Evolutionary conservation across 1,140 invertebrate species (phyloP).

Genomic region (Arctopsyche grandis): DNA sequence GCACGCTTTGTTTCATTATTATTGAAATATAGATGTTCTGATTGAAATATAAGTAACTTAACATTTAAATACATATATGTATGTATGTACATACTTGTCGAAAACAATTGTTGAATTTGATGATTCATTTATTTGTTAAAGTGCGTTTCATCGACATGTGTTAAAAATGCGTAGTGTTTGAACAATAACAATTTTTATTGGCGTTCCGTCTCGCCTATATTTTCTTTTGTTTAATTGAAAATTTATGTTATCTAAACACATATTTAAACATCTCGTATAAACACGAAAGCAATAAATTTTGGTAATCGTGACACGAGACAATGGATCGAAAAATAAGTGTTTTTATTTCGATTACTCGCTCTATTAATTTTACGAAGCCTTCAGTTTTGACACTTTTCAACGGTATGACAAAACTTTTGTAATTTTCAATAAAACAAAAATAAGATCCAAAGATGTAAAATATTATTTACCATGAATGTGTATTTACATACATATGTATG

Average conservation of each 20-base stretch:
- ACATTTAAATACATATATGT: too few species aligned
- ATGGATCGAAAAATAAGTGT: neutral
- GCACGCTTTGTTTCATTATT: too few species aligned
- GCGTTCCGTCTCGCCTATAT: neutral
- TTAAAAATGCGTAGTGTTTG: conserved; percentile 7
- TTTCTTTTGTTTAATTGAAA: conserved; percentile 33
- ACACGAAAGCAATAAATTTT: conserved; percentile 27
- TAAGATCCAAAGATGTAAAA: too few species aligned
- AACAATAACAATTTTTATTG: neutral
- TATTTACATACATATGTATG: too few species aligned
- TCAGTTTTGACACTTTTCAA: too few species aligned
- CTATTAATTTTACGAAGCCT: neutral
- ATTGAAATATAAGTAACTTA: too few species aligned
- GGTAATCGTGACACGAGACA: neutral
- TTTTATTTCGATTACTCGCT: neutral
- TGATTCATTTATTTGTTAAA: neutral
- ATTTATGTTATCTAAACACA: conserved; percentile 37
- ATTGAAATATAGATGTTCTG: too few species aligned
- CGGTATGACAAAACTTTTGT: too few species aligned
- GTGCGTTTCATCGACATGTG: conserved; percentile 2
- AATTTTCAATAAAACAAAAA: too few species aligned
- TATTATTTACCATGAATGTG: too few species aligned
- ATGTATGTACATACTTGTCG: too few species aligned
- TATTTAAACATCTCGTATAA: conserved; percentile 3
- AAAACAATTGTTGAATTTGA: neutral